Percentiles rank a stretch among this genome's conserved stretches.
Evolutionary conservation across 2,113 vertebrate species (phyloP).

Genomic region (Myanophis thanlyinensis): DNA sequence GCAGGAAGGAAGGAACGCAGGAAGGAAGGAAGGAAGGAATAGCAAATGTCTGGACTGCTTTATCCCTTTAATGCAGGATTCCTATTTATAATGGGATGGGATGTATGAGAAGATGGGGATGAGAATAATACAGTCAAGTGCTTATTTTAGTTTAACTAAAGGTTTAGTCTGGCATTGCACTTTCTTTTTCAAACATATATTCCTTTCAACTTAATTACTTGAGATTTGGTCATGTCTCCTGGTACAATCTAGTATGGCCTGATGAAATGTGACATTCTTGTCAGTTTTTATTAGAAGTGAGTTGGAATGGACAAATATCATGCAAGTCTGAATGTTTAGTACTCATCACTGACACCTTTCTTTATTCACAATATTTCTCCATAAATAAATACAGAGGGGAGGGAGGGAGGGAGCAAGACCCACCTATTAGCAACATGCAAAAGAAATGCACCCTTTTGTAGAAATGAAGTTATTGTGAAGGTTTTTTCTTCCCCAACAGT

Average conservation of each 20-base stretch:
- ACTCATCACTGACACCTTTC: constrained; percentile 26
- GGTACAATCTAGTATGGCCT: constrained; percentile 38
- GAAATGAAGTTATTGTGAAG: not conserved
- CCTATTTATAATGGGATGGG: not conserved
- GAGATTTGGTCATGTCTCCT: constrained; percentile 39
- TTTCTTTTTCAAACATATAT: not conserved
- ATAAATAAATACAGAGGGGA: not conserved
- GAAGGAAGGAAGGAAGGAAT: no score
- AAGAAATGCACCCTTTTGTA: not conserved
- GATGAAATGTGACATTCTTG: constrained; percentile 60
- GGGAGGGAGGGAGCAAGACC: not conserved
- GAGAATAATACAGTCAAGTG: not conserved
- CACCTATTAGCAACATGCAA: not conserved
- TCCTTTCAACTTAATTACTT: constrained; percentile 41
- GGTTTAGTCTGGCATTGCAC: constrained; percentile 3
- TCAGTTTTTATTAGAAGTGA: constrained; percentile 61
- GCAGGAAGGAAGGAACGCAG: no score
- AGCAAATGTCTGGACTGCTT: not conserved
- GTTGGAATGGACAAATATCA: constrained; percentile 54
- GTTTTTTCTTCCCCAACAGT: not conserved
- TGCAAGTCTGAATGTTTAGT: constrained; percentile 41
- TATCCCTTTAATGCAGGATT: not conserved
- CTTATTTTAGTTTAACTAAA: not conserved
- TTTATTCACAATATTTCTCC: constrained; percentile 32
- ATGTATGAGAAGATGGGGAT: no score